These are phyloP conservation scores for Megathymus violae DNA, from an alignment of 1,140 invertebrate species.

Conservation along the genomic window DNA sequence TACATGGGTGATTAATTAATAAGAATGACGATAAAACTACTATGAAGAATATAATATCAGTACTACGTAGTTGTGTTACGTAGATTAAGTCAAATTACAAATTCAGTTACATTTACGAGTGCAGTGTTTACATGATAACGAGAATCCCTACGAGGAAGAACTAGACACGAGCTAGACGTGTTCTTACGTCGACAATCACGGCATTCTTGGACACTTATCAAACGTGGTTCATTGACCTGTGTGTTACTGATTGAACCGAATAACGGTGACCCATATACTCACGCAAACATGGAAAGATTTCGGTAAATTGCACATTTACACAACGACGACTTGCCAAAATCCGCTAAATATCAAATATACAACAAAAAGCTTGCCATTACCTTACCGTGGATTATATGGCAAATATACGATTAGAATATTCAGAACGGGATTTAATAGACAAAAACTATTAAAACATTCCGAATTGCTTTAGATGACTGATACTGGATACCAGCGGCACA, in stretches of 20 bases:
- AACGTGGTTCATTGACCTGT: slow-evolving; percentile 12
- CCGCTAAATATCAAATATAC: neutral
- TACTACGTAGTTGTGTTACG: too few species aligned
- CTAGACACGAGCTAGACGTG: slow-evolving; percentile 19
- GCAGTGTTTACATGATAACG: slow-evolving; percentile 13
- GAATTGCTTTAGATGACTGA: slow-evolving; percentile 9
- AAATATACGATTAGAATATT: neutral
- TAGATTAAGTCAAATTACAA: too few species aligned
- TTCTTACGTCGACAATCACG: slow-evolving; percentile 3
- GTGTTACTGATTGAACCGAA: slow-evolving; percentile 22
- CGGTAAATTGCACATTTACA: neutral
- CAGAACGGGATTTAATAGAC: slow-evolving; percentile 16
- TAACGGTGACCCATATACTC: slow-evolving; percentile 26
- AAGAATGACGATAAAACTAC: too few species aligned
- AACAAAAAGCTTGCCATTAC: neutral
- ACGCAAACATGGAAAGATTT: slow-evolving; percentile 11
- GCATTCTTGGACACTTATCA: slow-evolving; percentile 20
- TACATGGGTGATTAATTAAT: too few species aligned
- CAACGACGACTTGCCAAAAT: neutral
- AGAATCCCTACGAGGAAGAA: slow-evolving; percentile 17
- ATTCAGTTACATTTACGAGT: neutral
- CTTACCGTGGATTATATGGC: neutral
- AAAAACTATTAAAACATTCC: slow-evolving; percentile 34
- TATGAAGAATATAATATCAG: too few species aligned
- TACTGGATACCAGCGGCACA: neutral